A percentile compares a stretch with the other conserved stretches of the same genome.
phyloP scores from a whole-genome alignment of 2,888 invertebrate species.

The Nephrocerus scutellatus region DNA sequence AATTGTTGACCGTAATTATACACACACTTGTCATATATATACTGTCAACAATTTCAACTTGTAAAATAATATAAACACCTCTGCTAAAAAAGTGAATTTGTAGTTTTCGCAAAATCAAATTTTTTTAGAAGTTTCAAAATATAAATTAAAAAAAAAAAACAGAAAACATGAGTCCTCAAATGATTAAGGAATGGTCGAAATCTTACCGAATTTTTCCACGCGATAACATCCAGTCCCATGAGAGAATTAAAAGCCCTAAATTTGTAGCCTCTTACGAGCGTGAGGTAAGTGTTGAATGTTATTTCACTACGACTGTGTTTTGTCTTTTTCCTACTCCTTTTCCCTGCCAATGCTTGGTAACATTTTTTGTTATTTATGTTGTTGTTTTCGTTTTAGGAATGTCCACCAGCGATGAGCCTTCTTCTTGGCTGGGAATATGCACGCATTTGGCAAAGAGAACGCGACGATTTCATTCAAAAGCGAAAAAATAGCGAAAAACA shows the following conservation, averaged over 20 bases:
- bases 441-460: constrained; percentile 29
- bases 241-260: constrained; percentile 16
- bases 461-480: constrained; percentile 19
- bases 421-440: constrained; percentile 30
- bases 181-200: constrained; percentile 26
- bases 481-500: constrained; percentile 13
- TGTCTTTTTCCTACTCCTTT: background rate
- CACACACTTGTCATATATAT: no score
- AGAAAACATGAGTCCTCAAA: no score
- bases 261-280: constrained; percentile 28
- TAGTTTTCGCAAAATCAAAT: no score
- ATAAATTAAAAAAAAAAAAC: no score
- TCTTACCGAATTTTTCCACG: constrained; percentile 23
- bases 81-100: no score
- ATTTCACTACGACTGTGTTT: no score
- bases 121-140: no score
- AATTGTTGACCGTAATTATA: no score
- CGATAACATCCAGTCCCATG: constrained; percentile 30
- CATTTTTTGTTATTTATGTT: background rate
- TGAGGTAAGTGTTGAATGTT: constrained; percentile 27
- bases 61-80: no score
- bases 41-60: no score
- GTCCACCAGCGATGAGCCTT: constrained; percentile 22
- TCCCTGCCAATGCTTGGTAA: constrained; percentile 1
- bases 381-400: constrained; percentile 13